Base-by-base conservation (phyloP, 2,888 invertebrate genomes). In the Drosophila tripunctata region DNA sequence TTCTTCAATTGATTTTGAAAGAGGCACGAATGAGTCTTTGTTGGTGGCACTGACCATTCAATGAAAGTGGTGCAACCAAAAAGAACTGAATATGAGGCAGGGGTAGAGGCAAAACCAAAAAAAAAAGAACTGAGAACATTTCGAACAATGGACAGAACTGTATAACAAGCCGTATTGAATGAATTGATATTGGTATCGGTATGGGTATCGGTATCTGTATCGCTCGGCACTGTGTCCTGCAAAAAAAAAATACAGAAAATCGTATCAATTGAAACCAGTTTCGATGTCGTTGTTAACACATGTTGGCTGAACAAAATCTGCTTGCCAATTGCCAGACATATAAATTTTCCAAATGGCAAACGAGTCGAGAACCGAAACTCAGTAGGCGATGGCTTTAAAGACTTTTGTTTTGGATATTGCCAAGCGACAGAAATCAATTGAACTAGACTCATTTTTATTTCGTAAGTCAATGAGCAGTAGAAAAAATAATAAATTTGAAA, bases 251-350 rank as follows among this genome's bases (percentile, higher is more conserved):
- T 63, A 63, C 54, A 65, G 47, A 62, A 68, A 75, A 76, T 68
- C 51, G 55, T 56, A 71, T 85, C 75, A 77, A 78, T 75, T 72
- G 71, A 76, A 76, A 84, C 77, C 86, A 68, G 78, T 87, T 85
- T 69, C 62, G 67, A 56, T 70, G 78, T 78, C 65, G 67, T 74
- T 80, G 87, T 75, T 66, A 80, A 86, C 81, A 88, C 78, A 75
- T 88, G 78, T 75, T 78, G 51, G 51, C 60, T 55, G 43, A 45
- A n/a, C 12, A 52, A 58, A 38, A 30, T 21, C 21, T 21, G 27
- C 27, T 27, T 22, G 43, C 52, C 60, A 72, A 75, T 75, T 69
- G 45, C 36, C 43, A 67, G 54, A 58, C 52, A 31, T 10, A 55
- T 52, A 63, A 61, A 66, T 66, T 69, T 60, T 56, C 38, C 43